Evolutionary conservation across 2,113 vertebrate genomes (phyloP).

Genomic region (Gymnobelideus leadbeateri): DNA sequence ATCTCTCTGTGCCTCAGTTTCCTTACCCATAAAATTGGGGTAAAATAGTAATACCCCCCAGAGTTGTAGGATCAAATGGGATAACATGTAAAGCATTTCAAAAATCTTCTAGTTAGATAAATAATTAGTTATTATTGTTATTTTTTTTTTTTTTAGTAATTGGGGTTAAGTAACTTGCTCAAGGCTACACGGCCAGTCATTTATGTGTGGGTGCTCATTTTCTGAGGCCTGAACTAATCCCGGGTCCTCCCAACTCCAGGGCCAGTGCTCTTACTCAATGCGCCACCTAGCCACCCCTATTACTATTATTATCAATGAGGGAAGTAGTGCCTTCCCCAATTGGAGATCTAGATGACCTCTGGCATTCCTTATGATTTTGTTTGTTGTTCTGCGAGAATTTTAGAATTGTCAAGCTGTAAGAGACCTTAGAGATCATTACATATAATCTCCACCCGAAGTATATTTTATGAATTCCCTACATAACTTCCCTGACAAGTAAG

Average conservation of each 20-base stretch:
- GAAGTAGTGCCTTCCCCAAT: not conserved
- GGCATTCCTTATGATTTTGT: not conserved
- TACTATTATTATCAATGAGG: not conserved
- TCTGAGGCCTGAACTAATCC: too few species aligned
- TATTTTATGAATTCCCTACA: not conserved
- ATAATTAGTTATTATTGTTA: not conserved
- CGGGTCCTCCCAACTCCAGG: too few species aligned
- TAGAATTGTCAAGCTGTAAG: not conserved
- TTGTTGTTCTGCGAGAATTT: not conserved
- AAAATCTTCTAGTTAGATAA: not conserved
- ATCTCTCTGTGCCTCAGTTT: not conserved
- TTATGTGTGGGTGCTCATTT: too few species aligned
- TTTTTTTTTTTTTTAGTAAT: too few species aligned
- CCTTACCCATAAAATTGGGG: not conserved
- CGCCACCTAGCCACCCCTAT: too few species aligned
- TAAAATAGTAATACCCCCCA: not conserved
- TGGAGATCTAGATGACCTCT: not conserved
- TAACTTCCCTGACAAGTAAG: not conserved
- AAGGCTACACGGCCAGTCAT: too few species aligned
- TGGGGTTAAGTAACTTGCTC: too few species aligned
- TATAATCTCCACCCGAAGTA: not conserved
- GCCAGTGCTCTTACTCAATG: too few species aligned
- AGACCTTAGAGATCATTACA: not conserved
- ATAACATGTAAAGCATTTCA: not conserved
- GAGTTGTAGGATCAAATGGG: not conserved